These are phyloP conservation scores for Irena cyanogastra DNA, from an alignment of 2,113 vertebrate species.

Conservation along the genomic window DNA sequence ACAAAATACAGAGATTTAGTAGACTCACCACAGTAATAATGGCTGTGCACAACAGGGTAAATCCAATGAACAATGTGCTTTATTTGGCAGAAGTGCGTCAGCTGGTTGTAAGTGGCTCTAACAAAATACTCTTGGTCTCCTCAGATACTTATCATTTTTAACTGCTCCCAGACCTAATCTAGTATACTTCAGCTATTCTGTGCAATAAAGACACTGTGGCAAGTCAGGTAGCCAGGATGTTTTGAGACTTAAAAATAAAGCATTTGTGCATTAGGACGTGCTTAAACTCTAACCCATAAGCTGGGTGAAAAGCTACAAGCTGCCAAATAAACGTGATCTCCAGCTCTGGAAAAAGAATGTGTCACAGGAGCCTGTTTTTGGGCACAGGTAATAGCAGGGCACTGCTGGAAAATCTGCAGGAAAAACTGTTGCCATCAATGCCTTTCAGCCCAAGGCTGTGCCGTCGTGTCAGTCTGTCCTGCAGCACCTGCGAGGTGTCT, in stretches of 20 bases:
- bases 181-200: not conserved
- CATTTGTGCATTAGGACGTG: not conserved
- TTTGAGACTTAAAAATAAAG: conserved; percentile 5
- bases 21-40: conserved; percentile 59
- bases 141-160: not conserved
- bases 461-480: fast-evolving
- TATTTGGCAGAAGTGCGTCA: conserved; percentile 50
- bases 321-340: not conserved
- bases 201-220: not conserved
- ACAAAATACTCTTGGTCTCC: not conserved
- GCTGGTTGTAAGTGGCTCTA: conserved; percentile 11
- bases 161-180: not conserved
- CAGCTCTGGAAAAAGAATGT: not conserved
- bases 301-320: not conserved
- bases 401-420: not conserved
- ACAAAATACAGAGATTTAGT: conserved; percentile 56
- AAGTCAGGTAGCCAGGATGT: not conserved
- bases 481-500: not conserved
- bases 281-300: not conserved
- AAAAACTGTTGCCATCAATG: not conserved
- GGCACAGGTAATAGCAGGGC: not conserved
- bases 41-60: conserved; percentile 36
- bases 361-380: not conserved
- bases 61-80: conserved; percentile 40
- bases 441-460: not conserved